Evolutionary conservation across 2,113 vertebrate species (phyloP).

Genomic region (Regulus satrapa): DNA sequence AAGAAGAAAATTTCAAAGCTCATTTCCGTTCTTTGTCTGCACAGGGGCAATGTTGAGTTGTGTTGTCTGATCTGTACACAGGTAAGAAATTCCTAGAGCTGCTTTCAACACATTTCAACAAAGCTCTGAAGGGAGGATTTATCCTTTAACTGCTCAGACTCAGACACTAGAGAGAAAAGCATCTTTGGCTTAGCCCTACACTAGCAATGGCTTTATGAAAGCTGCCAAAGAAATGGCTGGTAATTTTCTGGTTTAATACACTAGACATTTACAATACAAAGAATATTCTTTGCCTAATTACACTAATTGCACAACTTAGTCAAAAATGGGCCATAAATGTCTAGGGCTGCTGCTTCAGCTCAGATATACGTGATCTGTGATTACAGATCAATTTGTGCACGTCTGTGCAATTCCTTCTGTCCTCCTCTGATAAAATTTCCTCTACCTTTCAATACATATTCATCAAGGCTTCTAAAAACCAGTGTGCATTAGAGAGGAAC

Average conservation of each 20-base stretch:
- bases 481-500: neutral
- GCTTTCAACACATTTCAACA: neutral
- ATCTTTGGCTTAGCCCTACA: neutral
- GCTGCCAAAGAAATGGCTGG: neutral
- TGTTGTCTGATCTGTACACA: neutral
- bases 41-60: neutral
- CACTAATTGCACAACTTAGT: neutral
- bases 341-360: neutral
- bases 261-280: neutral
- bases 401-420: neutral
- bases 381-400: neutral
- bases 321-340: neutral
- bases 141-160: neutral
- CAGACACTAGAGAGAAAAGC: neutral
- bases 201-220: neutral
- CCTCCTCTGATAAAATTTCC: neutral
- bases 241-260: constrained; percentile 3
- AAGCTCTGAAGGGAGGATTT: neutral
- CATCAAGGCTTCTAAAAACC: neutral
- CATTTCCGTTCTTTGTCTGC: neutral
- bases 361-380: neutral
- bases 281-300: constrained; percentile 11
- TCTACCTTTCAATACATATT: neutral
- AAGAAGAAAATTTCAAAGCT: neutral
- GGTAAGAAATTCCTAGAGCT: neutral